Percentiles rank a stretch among this genome's conserved stretches.
Conservation (phyloP, 2,888 invertebrate genomes). For the Scaptodrosophila latifasciaeformis region DNA sequence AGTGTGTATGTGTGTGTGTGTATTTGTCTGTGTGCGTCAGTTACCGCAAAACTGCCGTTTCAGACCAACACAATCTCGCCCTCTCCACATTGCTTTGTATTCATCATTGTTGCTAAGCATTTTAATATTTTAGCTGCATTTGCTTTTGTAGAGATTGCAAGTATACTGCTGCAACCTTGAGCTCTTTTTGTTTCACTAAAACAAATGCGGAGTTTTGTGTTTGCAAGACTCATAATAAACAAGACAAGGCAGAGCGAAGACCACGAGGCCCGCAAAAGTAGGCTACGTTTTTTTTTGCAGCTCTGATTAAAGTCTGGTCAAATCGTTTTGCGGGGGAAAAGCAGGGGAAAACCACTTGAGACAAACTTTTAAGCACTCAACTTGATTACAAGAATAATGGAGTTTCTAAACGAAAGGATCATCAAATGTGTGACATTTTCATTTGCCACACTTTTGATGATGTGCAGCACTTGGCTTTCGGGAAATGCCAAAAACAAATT, state of each 20-base stretch:
- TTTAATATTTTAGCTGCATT: slow-evolving; percentile 57
- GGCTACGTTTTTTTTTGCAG: slow-evolving; percentile 36
- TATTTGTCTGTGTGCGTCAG: slow-evolving; percentile 11
- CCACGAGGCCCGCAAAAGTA: slow-evolving; percentile 40
- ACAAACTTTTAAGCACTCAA: slow-evolving; percentile 27
- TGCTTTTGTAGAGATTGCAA: slow-evolving; percentile 24
- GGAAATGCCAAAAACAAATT: slow-evolving; percentile 34
- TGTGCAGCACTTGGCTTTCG: too few species aligned
- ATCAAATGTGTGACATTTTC: too few species aligned
- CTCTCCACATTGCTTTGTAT: slow-evolving; percentile 33
- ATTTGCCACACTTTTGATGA: too few species aligned
- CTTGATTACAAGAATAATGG: slow-evolving; percentile 16
- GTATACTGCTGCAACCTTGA: slow-evolving; percentile 30
- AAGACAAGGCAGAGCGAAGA: not conserved
- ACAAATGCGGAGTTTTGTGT: slow-evolving; percentile 23
- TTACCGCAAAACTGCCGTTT: slow-evolving; percentile 1
- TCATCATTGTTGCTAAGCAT: slow-evolving; percentile 57
- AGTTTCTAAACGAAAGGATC: too few species aligned
- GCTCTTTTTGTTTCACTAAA: slow-evolving; percentile 28
- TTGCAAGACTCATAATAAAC: not conserved
- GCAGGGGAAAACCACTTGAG: not conserved
- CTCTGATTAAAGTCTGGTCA: not conserved
- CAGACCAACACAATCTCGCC: slow-evolving; percentile 22
- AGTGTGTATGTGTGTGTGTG: slow-evolving; percentile 13
- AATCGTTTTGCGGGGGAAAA: too few species aligned